Conservation (phyloP, 2,113 vertebrate genomes). For the Rhinolophus ferrumequinum region DNA sequence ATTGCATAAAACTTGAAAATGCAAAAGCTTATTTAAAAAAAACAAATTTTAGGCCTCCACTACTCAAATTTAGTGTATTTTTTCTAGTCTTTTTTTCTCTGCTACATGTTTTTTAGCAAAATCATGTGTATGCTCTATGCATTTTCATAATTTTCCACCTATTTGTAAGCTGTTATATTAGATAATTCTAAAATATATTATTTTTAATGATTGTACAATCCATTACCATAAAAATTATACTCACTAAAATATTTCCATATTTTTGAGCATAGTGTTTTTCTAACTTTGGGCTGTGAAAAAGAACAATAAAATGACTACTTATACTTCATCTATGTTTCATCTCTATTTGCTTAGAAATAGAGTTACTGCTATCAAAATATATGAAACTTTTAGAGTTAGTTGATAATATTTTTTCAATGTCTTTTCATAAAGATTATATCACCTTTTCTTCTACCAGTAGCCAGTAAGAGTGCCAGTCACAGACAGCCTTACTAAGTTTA, state of each 20-base stretch:
- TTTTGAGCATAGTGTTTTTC: slow-evolving; percentile 17
- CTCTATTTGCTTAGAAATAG: slow-evolving; percentile 43
- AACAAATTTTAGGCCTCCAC: background rate
- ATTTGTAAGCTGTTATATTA: background rate
- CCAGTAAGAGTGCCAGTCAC: background rate
- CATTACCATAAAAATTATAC: background rate
- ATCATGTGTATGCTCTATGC: background rate
- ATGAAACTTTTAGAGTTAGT: slow-evolving; percentile 15
- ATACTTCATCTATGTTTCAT: background rate
- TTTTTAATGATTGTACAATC: background rate
- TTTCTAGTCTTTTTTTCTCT: background rate
- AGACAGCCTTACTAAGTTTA: background rate
- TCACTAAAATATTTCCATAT: background rate
- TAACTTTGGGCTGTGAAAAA: background rate
- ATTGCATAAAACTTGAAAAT: slow-evolving; percentile 23
- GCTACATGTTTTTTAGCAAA: slow-evolving; percentile 9
- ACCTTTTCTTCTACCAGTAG: background rate
- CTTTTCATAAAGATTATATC: background rate
- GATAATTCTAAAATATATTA: background rate
- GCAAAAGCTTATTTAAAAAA: background rate
- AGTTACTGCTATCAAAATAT: slow-evolving; percentile 6
- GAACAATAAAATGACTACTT: background rate
- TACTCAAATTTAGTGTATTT: background rate
- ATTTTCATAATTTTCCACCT: background rate
- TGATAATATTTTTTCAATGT: background rate